Conservation (phyloP, 2,113 vertebrate genomes). For the Falco punctatus region DNA sequence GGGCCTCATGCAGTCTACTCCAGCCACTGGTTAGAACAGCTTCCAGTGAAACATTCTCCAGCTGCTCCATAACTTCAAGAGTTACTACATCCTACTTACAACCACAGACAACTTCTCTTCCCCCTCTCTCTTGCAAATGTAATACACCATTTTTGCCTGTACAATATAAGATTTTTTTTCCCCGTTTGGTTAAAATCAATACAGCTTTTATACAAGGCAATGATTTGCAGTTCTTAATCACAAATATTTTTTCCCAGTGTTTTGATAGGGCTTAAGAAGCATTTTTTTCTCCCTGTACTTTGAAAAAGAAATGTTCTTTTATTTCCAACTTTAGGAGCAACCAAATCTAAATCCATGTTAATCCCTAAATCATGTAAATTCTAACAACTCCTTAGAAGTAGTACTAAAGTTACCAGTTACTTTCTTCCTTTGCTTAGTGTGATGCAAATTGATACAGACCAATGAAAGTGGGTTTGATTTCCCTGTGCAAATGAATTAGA, state of each 20-base stretch:
- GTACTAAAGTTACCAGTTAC: not conserved
- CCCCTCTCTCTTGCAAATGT: not conserved
- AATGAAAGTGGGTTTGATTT: not conserved
- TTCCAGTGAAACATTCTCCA: not conserved
- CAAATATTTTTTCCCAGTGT: not conserved
- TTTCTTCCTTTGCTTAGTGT: slow-evolving; percentile 3
- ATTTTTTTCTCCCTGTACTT: not conserved
- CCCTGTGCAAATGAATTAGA: not conserved
- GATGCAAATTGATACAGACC: slow-evolving; percentile 24
- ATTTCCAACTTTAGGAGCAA: slow-evolving; percentile 2
- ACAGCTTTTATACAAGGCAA: not conserved
- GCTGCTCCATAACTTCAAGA: not conserved
- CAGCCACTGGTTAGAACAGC: not conserved
- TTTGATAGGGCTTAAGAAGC: not conserved
- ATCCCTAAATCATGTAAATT: slow-evolving; percentile 22
- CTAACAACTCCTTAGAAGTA: slow-evolving; percentile 28
- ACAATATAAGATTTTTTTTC: not conserved
- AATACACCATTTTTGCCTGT: not conserved
- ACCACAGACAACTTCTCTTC: not conserved
- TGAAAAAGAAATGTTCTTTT: not conserved
- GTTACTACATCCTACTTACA: not conserved
- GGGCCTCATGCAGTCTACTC: not conserved
- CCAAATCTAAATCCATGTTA: slow-evolving; percentile 13
- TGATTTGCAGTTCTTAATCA: not conserved
- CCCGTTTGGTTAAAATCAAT: not conserved